phyloP scores from a whole-genome alignment of 2,888 invertebrate genomes.

The Pyrochroa serraticornis region DNA sequence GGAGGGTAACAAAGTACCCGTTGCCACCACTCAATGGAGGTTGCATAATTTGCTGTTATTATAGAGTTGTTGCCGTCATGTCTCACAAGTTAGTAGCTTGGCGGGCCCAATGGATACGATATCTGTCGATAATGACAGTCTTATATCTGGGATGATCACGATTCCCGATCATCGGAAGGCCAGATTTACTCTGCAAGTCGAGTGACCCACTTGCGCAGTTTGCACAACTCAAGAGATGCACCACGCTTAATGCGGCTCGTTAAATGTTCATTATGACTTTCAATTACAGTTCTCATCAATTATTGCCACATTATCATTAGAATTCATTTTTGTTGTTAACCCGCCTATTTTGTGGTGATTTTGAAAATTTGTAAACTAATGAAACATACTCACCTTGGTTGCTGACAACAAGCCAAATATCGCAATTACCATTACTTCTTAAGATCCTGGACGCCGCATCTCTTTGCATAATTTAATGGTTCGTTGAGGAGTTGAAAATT shows the following conservation, averaged over 20 bases:
- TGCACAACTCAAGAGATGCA: constrained; percentile 17
- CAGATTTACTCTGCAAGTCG: constrained; percentile 2
- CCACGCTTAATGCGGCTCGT: constrained; percentile 20
- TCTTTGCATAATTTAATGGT: not conserved
- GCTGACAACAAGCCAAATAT: not conserved
- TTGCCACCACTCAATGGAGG: too few relatives aligned
- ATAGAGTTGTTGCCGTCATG: too few relatives aligned
- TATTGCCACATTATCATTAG: too few relatives aligned
- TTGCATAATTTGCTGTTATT: too few relatives aligned
- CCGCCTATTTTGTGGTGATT: not conserved
- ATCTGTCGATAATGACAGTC: too few relatives aligned
- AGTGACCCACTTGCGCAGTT: constrained; percentile 18
- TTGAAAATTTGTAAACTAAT: not conserved
- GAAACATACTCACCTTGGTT: not conserved
- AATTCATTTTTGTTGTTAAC: not conserved
- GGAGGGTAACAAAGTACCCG: too few relatives aligned
- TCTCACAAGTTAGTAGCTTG: too few relatives aligned
- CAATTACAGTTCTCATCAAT: constrained; percentile 7
- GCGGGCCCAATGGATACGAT: too few relatives aligned
- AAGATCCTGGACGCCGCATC: constrained; percentile 1
- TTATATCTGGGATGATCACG: too few relatives aligned
- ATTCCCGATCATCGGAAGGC: not conserved
- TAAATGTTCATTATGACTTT: constrained; percentile 23
- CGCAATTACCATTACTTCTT: not conserved
- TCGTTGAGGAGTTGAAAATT: not conserved